Conservation (phyloP, 2,797 vertebrate species). For the Sciaenops ocellatus region DNA sequence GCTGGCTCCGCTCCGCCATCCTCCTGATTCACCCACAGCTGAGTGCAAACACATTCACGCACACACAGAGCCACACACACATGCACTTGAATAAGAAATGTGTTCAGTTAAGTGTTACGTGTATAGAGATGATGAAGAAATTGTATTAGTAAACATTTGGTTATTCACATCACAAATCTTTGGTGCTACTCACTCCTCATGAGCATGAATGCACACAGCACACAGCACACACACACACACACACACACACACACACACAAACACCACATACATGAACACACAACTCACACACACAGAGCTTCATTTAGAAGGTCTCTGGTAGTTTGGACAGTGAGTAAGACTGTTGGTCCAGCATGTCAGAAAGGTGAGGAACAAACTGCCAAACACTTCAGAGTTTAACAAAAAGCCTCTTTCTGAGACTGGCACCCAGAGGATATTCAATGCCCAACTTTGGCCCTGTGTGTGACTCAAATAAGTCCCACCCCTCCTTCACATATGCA, state of each 20-base stretch:
- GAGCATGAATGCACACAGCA: conserved; percentile 41
- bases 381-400: conserved; percentile 51
- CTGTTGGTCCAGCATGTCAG: conserved; percentile 49
- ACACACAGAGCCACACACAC: conserved; percentile 53
- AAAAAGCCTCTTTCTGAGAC: conserved; percentile 53
- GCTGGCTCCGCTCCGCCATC: conserved; percentile 90
- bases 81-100: conserved; percentile 48
- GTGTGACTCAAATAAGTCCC: conserved; percentile 46
- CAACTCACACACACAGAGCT: conserved; percentile 49
- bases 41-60: conserved; percentile 64
- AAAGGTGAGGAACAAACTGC: conserved; percentile 44
- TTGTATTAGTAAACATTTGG: conserved; percentile 26
- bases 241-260: conserved; percentile 24
- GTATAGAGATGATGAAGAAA: conserved; percentile 27
- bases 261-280: conserved; percentile 19
- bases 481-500: conserved; percentile 35
- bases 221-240: conserved; percentile 26
- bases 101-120: conserved; percentile 11
- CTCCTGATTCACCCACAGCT: conserved; percentile 99
- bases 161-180: conserved; percentile 13
- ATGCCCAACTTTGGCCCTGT: conserved; percentile 42
- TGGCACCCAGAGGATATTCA: conserved; percentile 39
- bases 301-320: conserved; percentile 42
- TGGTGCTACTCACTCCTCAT: conserved; percentile 10
- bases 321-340: conserved; percentile 46